Percentiles rank a stretch among this genome's conserved stretches.
phyloP scores from a whole-genome alignment of 2,113 vertebrate genomes.

The Gadus macrocephalus region DNA sequence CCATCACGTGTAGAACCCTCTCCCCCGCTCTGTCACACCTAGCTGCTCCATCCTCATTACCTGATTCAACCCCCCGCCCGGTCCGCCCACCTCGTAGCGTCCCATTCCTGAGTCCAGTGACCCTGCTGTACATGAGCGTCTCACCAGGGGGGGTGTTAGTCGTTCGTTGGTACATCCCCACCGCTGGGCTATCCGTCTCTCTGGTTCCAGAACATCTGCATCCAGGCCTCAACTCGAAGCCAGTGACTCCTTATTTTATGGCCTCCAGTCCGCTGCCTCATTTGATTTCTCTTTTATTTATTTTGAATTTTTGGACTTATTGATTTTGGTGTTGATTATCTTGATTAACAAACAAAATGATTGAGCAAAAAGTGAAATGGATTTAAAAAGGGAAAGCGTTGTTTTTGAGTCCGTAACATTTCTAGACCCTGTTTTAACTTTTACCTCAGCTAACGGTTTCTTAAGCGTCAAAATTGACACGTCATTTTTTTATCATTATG shows the following conservation, averaged over 20 bases:
- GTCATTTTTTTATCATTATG: conserved; percentile 94
- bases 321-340: conserved; percentile 54
- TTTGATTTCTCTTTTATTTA: conserved; percentile 41
- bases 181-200: conserved; percentile 24
- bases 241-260: conserved; percentile 74
- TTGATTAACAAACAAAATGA: conserved; percentile 37
- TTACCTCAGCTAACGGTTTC: conserved; percentile 96
- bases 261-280: conserved; percentile 67
- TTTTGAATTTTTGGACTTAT: conserved; percentile 22
- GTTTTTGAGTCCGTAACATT: conserved; percentile 86
- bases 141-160: neutral
- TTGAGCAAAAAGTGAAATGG: conserved; percentile 46
- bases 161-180: neutral
- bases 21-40: too few species aligned
- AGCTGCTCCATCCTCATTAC: too few species aligned
- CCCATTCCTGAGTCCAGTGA: too few species aligned
- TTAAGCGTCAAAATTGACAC: conserved; percentile 85
- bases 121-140: too few species aligned
- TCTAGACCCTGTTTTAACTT: conserved; percentile 93
- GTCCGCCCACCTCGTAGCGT: too few species aligned
- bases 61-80: too few species aligned
- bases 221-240: conserved; percentile 55
- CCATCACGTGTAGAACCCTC: too few species aligned
- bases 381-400: conserved; percentile 77
- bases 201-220: conserved; percentile 36